These are phyloP conservation scores for Caenorhabditis remanei DNA, from an alignment of 1,140 invertebrate genomes.

Conservation along the genomic window DNA sequence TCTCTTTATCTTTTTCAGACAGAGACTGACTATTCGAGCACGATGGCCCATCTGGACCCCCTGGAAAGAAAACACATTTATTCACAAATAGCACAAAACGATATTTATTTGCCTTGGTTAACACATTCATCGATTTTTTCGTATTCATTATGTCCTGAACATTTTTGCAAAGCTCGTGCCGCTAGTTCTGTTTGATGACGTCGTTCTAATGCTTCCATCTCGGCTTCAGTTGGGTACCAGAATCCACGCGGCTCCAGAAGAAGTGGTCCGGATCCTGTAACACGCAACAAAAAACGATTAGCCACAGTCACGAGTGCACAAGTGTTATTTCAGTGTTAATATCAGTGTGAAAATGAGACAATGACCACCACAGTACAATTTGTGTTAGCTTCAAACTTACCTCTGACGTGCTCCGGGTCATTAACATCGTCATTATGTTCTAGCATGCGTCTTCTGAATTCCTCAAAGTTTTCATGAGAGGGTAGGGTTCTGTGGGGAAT, in stretches of 20 bases:
- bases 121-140: background rate
- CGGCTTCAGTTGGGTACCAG: background rate
- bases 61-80: conserved; percentile 47
- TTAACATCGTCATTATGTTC: background rate
- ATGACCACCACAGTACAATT: too few species aligned
- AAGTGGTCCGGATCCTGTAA: background rate
- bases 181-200: background rate
- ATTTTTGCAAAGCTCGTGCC: background rate
- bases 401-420: background rate
- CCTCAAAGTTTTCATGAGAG: background rate
- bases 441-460: background rate
- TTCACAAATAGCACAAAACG: background rate
- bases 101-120: conserved; percentile 11
- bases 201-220: background rate
- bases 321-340: background rate
- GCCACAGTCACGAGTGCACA: background rate
- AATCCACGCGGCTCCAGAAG: background rate
- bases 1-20: background rate
- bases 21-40: too few species aligned
- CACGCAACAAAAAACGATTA: background rate
- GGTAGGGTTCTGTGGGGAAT: background rate
- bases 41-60: background rate
- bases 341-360: too few species aligned
- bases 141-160: background rate
- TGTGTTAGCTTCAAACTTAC: background rate